Percentiles rank a stretch among this genome's conserved stretches.
phyloP scores from a whole-genome alignment of 1,140 invertebrate species.

The Drosophila rhopaloa region DNA sequence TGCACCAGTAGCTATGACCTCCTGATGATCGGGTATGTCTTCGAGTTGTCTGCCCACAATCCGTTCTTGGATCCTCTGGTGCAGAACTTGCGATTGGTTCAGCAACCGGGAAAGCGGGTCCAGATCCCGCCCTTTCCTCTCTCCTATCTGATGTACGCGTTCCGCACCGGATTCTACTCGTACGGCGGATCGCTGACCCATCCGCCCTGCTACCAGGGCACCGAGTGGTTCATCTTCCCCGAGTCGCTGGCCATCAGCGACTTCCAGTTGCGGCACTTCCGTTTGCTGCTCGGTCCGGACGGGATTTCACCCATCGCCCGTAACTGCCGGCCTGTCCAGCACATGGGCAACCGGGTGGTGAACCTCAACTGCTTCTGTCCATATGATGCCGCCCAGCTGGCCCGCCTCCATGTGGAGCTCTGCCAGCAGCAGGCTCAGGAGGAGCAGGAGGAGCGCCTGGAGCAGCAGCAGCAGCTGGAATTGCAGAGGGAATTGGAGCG shows the following conservation, averaged over 20 bases:
- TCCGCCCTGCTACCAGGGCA: constrained; percentile 92
- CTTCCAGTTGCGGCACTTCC: constrained; percentile 84
- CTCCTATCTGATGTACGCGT: constrained; percentile 85
- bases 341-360: constrained; percentile 74
- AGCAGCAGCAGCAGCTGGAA: constrained; percentile 11
- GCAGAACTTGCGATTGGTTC: constrained; percentile 84
- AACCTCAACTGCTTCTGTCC: constrained; percentile 76
- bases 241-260: constrained; percentile 89
- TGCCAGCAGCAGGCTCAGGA: constrained; percentile 33
- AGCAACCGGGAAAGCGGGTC: constrained; percentile 74
- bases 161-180: constrained; percentile 87
- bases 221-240: constrained; percentile 93
- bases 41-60: constrained; percentile 85
- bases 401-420: constrained; percentile 39
- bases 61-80: constrained; percentile 86
- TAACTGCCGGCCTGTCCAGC: constrained; percentile 86
- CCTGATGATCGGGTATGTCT: constrained; percentile 76
- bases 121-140: constrained; percentile 86
- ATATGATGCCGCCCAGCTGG: constrained; percentile 51
- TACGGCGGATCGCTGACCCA: constrained; percentile 94
- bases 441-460: constrained; percentile 16
- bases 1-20: constrained; percentile 75
- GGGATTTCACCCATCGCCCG: constrained; percentile 76
- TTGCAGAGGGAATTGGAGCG: constrained; percentile 5
- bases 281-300: constrained; percentile 84